Evolutionary conservation across 2,113 vertebrate genomes (phyloP), one percentile per base, ranked within the genome.

Genomic region (Thinocorus orbignyianus): DNA sequence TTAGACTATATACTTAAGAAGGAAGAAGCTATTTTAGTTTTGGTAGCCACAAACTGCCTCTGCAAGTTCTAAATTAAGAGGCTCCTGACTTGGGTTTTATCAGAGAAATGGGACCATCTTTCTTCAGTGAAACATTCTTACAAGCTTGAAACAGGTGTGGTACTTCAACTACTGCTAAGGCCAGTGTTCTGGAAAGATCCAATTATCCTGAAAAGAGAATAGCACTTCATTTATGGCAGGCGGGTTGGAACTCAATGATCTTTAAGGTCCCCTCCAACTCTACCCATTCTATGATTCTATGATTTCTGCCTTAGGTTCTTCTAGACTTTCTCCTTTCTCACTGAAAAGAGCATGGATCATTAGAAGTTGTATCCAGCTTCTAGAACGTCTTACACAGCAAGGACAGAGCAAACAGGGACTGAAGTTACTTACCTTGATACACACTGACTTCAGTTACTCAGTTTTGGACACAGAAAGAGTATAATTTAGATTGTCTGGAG

Each of bases 291-390:
- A n/a, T n/a, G n/a, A n/a, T n/a, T n/a, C n/a, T n/a, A n/a, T n/a
- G n/a, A n/a, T n/a, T n/a, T n/a, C n/a, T n/a, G n/a, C n/a, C 39
- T 35, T 11, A 15, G 46, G 6, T 72, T 60, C 46, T 58, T 68
- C 9, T 57, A 33, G 35, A 17, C 4, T 13, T 23, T 41, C 9
- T 5, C 23, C 39, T 81, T 52, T 57, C 25, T 77, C 31, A 15
- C 13, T 6, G 2, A 65, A 70, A 39, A 0, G 4, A 33, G n/a
- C 17, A 33, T 2, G 6, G 12, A 15, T 4, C 7, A 1, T 9
- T 25, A 48, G 2, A 18, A 61, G 17, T 13, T 54, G 16, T 11
- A 20, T 37, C 49, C 68, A 80, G 58, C 57, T 85, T 41, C 37
- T 22, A 37, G 13, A 8, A 25, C 13, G 14, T 26, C 26, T 19